A percentile compares a stretch with the other conserved stretches of the same genome.
Evolutionary conservation across 2,113 vertebrate genomes (phyloP).

Genomic region (Thalassarche chlororhynchos): DNA sequence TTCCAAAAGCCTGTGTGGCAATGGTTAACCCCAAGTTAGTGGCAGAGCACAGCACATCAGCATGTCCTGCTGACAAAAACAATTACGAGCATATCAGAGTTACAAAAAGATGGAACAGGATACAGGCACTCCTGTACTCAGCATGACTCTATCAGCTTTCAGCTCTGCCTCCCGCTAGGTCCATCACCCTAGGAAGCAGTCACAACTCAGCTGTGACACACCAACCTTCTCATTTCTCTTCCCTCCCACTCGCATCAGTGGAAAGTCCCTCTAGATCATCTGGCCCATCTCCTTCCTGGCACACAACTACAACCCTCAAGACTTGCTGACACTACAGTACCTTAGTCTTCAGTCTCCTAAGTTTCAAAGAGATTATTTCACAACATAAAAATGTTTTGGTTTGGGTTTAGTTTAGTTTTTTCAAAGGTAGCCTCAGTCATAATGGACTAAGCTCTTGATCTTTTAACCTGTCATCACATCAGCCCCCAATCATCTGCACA

Average conservation of each 20-base stretch:
- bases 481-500: neutral
- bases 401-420: neutral
- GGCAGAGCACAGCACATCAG: neutral
- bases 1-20: neutral
- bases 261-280: neutral
- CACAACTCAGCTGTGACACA: neutral
- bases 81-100: fast-evolving
- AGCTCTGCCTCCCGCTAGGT: neutral
- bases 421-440: neutral
- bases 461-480: neutral
- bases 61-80: neutral
- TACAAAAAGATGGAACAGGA: neutral
- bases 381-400: neutral
- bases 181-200: neutral
- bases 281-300: neutral
- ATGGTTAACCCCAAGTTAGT: neutral
- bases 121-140: neutral
- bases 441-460: neutral
- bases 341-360: neutral
- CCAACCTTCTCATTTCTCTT: neutral
- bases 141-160: neutral
- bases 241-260: neutral
- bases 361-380: neutral
- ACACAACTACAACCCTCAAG: neutral
- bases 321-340: neutral